Base-by-base conservation (phyloP, 2,797 vertebrate species). In the Corythornis leucogaster region DNA sequence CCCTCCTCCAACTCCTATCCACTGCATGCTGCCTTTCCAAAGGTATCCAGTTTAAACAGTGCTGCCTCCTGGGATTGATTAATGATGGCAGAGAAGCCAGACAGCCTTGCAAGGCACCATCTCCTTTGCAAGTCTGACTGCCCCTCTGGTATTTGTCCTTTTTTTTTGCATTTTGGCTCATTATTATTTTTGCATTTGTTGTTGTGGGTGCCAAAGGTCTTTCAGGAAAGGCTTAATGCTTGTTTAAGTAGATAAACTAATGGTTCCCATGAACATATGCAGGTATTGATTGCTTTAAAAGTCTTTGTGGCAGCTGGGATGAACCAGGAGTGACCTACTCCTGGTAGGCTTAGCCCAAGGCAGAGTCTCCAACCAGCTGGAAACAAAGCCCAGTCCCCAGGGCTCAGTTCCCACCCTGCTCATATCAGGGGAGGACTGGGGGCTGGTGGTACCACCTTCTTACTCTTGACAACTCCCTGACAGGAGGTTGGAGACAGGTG, bases 41-140 rank as follows among this genome's bases (percentile, higher is more conserved):
- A 43, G 33, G 58, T 75, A 62, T 51, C 42, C 53, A 61, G 0
- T 80, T 78, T 86, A 77, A 77, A 68, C 40, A 62, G 77, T 83
- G 38, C 12, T 82, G 24, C 57, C 78, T 76, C 53, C 31, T 42
- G 70, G 71, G 78, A 87, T 87, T 87, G 78, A 87, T 87, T 88
- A 89, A 90, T 91, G 35, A 62, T 0, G 2, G 74, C 13, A 55
- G 61, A 80, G 59, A 75, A 77, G 69, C 57, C 76, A 75, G 46
- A 67, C 43, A 70, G 57, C 46, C 42, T 59, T 31, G 43, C 11
- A 18, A 48, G 33, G 22, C 64, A 57, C 35, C 45, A 45, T 45
- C 50, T 75, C 26, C 57, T 26, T 15, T 64, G 40, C 11, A 40
- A 67, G 42, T 66, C 38, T 58, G 77, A 50, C 6, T 50, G 8